A percentile compares a stretch with the other conserved stretches of the same genome.
phyloP scores from a whole-genome alignment of 2,113 vertebrate genomes.

The Collichthys lucidus region DNA sequence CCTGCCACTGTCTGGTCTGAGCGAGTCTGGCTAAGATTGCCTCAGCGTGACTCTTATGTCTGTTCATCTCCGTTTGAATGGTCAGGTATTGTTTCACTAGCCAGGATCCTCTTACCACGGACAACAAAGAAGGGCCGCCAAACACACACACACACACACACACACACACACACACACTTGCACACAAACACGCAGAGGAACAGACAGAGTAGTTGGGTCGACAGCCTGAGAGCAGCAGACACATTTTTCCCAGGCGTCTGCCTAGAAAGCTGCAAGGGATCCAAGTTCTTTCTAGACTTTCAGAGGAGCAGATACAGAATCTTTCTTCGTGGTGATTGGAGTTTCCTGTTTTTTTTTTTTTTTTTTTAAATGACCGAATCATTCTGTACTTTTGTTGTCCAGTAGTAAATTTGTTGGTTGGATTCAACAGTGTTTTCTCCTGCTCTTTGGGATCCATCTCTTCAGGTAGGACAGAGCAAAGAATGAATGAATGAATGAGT shows the following conservation, averaged over 20 bases:
- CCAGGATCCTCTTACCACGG: slow-evolving; percentile 76
- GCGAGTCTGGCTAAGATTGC: slow-evolving; percentile 43
- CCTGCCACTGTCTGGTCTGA: slow-evolving; percentile 38
- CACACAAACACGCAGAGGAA: slow-evolving; percentile 12
- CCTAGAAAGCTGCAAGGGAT: slow-evolving; percentile 46
- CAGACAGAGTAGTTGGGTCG: slow-evolving; percentile 40
- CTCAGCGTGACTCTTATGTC: slow-evolving; percentile 66
- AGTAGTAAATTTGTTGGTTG: slow-evolving; percentile 34
- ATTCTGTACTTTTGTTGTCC: background rate
- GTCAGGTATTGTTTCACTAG: slow-evolving; percentile 76
- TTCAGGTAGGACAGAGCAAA: slow-evolving; percentile 71
- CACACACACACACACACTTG: slow-evolving; percentile 24
- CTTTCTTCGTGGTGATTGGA: slow-evolving; percentile 12
- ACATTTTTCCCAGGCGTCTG: slow-evolving; percentile 49
- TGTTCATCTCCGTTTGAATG: slow-evolving; percentile 71
- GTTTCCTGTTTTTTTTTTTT: background rate
- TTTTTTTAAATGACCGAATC: slow-evolving; percentile 13
- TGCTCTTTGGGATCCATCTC: slow-evolving; percentile 29
- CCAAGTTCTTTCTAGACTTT: slow-evolving; percentile 39
- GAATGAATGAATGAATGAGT: slow-evolving; percentile 8
- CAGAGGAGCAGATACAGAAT: background rate
- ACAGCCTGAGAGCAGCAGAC: slow-evolving; percentile 56
- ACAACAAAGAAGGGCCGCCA: slow-evolving; percentile 71
- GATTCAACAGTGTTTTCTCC: slow-evolving; percentile 12
- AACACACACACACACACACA: slow-evolving; percentile 21